Evolutionary conservation across 1,140 invertebrate genomes (phyloP), one percentile per base, ranked within the genome.

Genomic region (Agrypnia vestita): DNA sequence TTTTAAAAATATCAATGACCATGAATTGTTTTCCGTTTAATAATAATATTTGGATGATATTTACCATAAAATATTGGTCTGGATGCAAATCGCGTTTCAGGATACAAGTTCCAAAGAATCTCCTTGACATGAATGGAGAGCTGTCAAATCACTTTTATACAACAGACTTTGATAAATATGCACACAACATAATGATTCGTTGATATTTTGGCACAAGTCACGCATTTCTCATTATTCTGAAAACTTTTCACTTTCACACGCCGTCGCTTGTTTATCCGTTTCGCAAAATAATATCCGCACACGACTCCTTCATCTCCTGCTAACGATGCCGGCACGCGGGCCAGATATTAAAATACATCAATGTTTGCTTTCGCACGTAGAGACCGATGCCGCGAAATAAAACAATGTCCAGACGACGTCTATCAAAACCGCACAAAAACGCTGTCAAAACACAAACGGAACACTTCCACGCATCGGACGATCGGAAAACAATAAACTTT

Each of bases 401-500:
- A 69, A 69, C 64, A 69, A 69, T 15, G 64, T 19, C 43, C 51
- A 73, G 25, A 74, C 35, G 53, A 74, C 35, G 71, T 56, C 53
- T 74, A 44, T 62, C 67, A 43, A 69, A 69, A 69, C 49, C 51
- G 25, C 71, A 47, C 53, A 74, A 73, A 73, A 19, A 74, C 69
- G 69, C 71, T 74, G 25, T 74, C 71, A 74, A 74, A 74, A 74
- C 71, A 74, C 49, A 55, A 55, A 71, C 25, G 25, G 25, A 56
- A 56, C 71, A 74, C 71, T 74, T 43, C 56, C 51, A 56, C 71
- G 46, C 61, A 43, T 62, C 35, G 7, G n/a, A 25, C 19, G 35
- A 62, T 44, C 46, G 56, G 56, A 61, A n/a, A 69, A 69, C 64
- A 69, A 69, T 69, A 56, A 74, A 74, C 71, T 74, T 69, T 69